phyloP scores from a whole-genome alignment of 2,113 vertebrate species.

The Gadus macrocephalus region DNA sequence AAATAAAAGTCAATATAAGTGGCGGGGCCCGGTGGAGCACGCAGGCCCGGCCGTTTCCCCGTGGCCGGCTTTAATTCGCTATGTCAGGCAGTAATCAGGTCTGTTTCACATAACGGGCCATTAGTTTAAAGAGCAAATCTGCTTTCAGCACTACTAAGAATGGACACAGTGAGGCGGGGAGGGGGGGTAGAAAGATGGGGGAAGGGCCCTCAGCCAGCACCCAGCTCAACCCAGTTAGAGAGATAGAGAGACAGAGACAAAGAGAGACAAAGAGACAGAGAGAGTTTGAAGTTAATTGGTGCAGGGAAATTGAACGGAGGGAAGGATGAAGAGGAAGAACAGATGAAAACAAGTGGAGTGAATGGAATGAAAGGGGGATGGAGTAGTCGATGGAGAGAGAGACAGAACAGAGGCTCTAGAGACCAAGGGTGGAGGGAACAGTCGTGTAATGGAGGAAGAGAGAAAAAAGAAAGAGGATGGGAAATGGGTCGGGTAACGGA shows the following conservation, averaged over 20 bases:
- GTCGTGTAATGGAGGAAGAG: no score
- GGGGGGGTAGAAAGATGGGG: constrained; percentile 58
- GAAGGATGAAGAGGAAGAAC: no score
- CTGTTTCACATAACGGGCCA: constrained; percentile 89
- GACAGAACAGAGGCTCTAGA: no score
- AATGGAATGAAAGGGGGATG: no score
- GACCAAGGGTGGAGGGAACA: no score
- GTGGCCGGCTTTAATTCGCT: constrained; percentile 75
- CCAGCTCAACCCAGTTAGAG: neutral
- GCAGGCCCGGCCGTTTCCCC: constrained; percentile 47
- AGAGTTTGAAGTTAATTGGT: no score
- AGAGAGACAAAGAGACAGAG: no score
- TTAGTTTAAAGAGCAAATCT: constrained; percentile 87
- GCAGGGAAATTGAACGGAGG: no score
- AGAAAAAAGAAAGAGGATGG: no score
- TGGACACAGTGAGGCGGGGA: constrained; percentile 55
- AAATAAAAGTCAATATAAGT: constrained; percentile 48
- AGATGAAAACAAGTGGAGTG: no score
- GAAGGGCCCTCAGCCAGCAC: neutral
- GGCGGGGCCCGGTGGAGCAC: constrained; percentile 50
- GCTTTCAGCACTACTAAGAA: constrained; percentile 75
- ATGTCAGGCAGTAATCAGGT: constrained; percentile 92
- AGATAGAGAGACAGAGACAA: neutral
- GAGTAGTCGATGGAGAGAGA: no score
- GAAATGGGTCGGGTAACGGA: no score